phyloP scores from a whole-genome alignment of 2,113 vertebrate species.

The Aldabrachelys gigantea region DNA sequence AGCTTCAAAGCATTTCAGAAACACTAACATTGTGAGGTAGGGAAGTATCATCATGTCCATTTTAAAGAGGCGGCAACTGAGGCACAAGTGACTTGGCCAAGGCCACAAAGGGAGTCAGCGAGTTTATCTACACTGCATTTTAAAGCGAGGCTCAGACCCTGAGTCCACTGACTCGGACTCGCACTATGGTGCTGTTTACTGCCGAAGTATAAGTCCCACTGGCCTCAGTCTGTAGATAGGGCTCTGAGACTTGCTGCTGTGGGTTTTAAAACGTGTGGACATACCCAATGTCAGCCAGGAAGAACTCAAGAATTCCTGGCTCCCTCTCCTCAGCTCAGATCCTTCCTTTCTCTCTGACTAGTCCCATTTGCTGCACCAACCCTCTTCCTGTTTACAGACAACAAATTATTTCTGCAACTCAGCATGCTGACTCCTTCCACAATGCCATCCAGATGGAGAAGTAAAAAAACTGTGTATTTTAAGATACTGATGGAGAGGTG shows the following conservation, averaged over 20 bases:
- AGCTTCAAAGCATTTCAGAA: background rate
- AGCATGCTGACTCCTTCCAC: background rate
- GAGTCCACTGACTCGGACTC: background rate
- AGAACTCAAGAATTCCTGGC: background rate
- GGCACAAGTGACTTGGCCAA: background rate
- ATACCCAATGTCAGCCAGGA: background rate
- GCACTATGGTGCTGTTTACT: background rate
- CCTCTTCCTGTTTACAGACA: background rate
- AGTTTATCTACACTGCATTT: background rate
- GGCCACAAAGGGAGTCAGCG: background rate
- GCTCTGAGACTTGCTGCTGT: background rate
- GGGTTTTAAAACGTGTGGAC: background rate
- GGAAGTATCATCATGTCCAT: background rate
- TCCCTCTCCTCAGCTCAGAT: background rate
- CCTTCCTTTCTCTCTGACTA: background rate
- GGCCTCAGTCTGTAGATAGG: background rate
- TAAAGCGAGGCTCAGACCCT: background rate
- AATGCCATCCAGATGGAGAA: background rate
- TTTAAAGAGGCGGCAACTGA: background rate
- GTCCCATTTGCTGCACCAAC: background rate
- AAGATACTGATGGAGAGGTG: background rate
- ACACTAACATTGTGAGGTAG: background rate
- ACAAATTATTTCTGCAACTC: background rate
- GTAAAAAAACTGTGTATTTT: background rate
- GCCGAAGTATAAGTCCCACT: background rate